These are phyloP conservation scores for Ceyx cyanopectus DNA, from an alignment of 2,113 vertebrate species.

Conservation along the genomic window DNA sequence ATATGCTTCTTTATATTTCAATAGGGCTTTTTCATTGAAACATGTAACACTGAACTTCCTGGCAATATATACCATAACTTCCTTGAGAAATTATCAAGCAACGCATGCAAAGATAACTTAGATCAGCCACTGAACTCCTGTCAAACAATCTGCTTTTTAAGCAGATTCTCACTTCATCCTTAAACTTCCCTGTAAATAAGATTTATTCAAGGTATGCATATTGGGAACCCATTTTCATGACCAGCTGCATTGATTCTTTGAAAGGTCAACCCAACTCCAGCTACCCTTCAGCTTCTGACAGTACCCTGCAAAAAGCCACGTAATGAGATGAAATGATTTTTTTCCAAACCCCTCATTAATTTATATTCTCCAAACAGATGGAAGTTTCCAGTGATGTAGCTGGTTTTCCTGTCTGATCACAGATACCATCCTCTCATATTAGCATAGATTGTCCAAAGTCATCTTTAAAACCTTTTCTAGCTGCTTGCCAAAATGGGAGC, in stretches of 20 bases:
- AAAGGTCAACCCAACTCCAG: background rate
- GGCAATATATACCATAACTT: fast-evolving
- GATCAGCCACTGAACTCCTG: background rate
- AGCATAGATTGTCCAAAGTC: background rate
- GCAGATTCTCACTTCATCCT: background rate
- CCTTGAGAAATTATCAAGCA: background rate
- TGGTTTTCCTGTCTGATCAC: background rate
- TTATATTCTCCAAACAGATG: background rate
- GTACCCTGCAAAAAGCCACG: background rate
- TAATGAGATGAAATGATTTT: background rate
- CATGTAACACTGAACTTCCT: background rate
- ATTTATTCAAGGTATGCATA: background rate
- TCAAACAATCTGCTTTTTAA: background rate
- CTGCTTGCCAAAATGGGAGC: background rate
- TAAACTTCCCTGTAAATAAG: background rate
- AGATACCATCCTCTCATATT: background rate
- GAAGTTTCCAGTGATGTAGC: background rate
- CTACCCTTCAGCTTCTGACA: background rate
- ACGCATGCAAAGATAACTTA: background rate
- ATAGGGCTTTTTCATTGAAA: background rate
- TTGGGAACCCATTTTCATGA: background rate
- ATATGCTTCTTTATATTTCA: background rate
- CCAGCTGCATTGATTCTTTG: background rate
- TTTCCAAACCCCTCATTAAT: background rate
- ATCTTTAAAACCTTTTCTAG: background rate